These are phyloP conservation scores for Acromyrmex charruanus DNA, from an alignment of 1,140 invertebrate species.

Conservation along the genomic window DNA sequence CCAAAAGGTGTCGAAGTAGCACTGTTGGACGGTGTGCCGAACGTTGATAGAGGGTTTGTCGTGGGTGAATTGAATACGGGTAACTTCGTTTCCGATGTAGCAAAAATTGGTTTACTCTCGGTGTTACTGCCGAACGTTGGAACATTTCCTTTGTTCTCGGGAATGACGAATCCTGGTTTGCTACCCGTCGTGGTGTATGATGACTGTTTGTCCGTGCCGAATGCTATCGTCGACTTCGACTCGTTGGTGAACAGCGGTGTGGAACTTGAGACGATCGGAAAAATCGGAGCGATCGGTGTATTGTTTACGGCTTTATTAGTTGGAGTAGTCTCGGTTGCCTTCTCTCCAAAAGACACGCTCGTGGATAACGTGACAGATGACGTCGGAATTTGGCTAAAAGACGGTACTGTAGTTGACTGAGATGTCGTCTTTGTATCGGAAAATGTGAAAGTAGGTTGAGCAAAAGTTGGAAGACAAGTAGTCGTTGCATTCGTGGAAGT, in stretches of 20 bases:
- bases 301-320: background rate
- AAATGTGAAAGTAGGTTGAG: slow-evolving; percentile 75
- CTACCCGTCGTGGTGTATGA: slow-evolving; percentile 37
- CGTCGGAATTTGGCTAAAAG: slow-evolving; percentile 63
- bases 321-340: slow-evolving; percentile 32
- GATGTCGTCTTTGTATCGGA: slow-evolving; percentile 64
- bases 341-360: slow-evolving; percentile 65
- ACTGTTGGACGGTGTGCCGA: slow-evolving; percentile 62
- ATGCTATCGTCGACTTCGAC: slow-evolving; percentile 63
- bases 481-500: slow-evolving; percentile 59
- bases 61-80: slow-evolving; percentile 65
- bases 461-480: slow-evolving; percentile 72
- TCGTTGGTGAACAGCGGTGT: slow-evolving; percentile 64
- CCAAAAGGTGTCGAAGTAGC: slow-evolving; percentile 57
- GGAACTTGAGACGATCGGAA: slow-evolving; percentile 52
- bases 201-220: slow-evolving; percentile 65
- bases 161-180: slow-evolving; percentile 54
- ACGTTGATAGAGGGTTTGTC: slow-evolving; percentile 60
- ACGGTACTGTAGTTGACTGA: slow-evolving; percentile 40
- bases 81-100: slow-evolving; percentile 68
- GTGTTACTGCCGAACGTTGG: slow-evolving; percentile 62
- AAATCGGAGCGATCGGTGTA: slow-evolving; percentile 26
- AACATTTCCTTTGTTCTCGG: slow-evolving; percentile 61
- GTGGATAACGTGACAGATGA: slow-evolving; percentile 55
- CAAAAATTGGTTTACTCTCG: slow-evolving; percentile 76